Conservation (phyloP, 2,797 vertebrate species). For the Galaxias olidus region DNA sequence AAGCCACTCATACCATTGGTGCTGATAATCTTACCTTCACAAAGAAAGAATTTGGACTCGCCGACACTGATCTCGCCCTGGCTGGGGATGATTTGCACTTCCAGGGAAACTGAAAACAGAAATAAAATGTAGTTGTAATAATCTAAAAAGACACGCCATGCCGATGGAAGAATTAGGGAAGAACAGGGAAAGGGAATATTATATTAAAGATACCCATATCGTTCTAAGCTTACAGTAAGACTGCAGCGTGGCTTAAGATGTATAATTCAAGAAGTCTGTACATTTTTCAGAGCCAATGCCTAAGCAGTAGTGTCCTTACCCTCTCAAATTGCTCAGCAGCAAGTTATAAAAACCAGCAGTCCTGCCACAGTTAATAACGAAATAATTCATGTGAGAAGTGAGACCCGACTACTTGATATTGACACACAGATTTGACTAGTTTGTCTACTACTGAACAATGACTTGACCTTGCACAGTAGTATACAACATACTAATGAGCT, state of each 20-base stretch:
- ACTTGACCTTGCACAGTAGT: no score
- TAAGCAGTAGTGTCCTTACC: constrained; percentile 28
- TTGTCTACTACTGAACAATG: no score
- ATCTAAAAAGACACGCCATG: constrained; percentile 8
- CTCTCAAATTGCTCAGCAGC: constrained; percentile 21
- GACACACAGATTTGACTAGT: no score
- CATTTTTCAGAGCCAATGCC: constrained; percentile 25
- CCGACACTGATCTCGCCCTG: constrained; percentile 96
- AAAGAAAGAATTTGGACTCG: constrained; percentile 98
- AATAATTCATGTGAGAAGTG: background rate
- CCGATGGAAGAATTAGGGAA: background rate
- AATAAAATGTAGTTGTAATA: constrained; percentile 4
- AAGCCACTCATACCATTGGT: no score
- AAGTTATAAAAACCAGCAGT: constrained; percentile 33
- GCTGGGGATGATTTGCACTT: constrained; percentile 92
- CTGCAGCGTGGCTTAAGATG: constrained; percentile 16
- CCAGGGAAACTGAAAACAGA: constrained; percentile 83
- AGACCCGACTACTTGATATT: no score
- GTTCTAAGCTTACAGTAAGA: constrained; percentile 4
- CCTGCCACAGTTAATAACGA: constrained; percentile 17
- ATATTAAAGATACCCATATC: background rate
- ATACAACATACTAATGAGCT: no score
- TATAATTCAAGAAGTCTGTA: constrained; percentile 21
- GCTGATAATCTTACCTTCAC: constrained; percentile 82
- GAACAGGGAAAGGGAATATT: background rate